These are phyloP conservation scores for Sebastolobus altivelis DNA, from an alignment of 2,797 vertebrate species.

Conservation along the genomic window DNA sequence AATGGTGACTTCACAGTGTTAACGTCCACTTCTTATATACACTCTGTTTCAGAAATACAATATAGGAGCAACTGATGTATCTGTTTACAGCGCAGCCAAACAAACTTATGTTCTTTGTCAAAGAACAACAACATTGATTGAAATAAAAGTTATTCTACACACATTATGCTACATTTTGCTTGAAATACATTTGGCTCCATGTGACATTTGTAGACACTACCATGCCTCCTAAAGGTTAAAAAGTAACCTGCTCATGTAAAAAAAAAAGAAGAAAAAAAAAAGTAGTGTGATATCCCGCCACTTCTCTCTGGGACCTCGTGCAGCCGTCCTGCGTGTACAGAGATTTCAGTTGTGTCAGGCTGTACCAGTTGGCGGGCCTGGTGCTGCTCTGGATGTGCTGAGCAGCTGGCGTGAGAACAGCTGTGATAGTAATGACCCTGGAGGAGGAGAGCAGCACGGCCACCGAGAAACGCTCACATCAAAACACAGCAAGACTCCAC, in stretches of 20 bases:
- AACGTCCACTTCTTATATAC: too few species aligned
- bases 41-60: too few species aligned
- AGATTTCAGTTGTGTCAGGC: constrained; percentile 30
- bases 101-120: not conserved
- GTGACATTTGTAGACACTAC: constrained; percentile 7
- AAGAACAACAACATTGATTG: not conserved
- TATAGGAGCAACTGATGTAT: not conserved
- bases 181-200: not conserved
- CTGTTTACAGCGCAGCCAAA: not conserved
- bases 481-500: constrained; percentile 70
- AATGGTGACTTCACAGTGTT: too few species aligned
- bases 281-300: not conserved
- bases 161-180: not conserved
- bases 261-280: not conserved
- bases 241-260: not conserved
- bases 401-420: constrained; percentile 73
- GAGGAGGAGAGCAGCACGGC: constrained; percentile 51
- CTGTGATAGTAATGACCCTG: constrained; percentile 71
- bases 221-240: not conserved
- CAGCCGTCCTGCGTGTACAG: not conserved
- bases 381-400: constrained; percentile 41
- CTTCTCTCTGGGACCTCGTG: constrained; percentile 6
- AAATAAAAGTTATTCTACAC: not conserved
- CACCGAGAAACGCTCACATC: constrained; percentile 54
- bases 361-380: constrained; percentile 31